Conservation (phyloP, 2,888 invertebrate genomes). For the Campaea margaritaria region DNA sequence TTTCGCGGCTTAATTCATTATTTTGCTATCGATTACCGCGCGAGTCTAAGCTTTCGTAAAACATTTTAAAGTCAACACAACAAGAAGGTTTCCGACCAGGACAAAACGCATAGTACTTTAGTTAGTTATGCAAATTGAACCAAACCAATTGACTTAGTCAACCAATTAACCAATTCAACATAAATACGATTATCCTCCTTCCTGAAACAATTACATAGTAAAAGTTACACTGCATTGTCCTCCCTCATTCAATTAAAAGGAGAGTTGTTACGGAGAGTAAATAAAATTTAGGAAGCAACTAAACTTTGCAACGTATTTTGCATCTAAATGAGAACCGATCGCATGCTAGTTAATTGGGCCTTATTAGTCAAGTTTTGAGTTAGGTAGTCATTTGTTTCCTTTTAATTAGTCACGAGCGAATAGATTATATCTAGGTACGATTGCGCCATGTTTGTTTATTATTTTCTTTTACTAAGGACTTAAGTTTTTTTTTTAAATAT, state of each 20-base stretch:
- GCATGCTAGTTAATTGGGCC: slow-evolving; percentile 17
- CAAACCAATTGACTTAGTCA: slow-evolving; percentile 17
- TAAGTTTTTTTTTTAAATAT: too few relatives aligned
- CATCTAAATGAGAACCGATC: slow-evolving; percentile 23
- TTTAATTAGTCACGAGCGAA: neutral
- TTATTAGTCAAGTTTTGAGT: slow-evolving; percentile 13
- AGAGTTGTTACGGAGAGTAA: slow-evolving; percentile 10
- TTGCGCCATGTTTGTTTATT: too few relatives aligned
- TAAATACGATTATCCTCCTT: slow-evolving; percentile 28
- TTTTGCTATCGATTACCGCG: too few relatives aligned
- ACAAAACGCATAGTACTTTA: neutral
- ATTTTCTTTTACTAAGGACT: too few relatives aligned
- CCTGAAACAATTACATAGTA: slow-evolving; percentile 28
- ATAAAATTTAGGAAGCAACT: slow-evolving; percentile 21
- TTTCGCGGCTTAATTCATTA: too few relatives aligned
- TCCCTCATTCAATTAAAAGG: slow-evolving; percentile 21
- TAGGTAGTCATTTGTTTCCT: neutral
- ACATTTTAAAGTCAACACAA: too few relatives aligned
- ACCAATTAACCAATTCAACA: slow-evolving; percentile 26
- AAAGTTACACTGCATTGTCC: slow-evolving; percentile 30
- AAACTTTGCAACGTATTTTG: slow-evolving; percentile 27
- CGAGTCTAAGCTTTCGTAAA: too few relatives aligned
- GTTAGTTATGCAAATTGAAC: slow-evolving; percentile 16
- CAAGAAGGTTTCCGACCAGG: neutral
- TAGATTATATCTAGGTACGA: too few relatives aligned